Conservation (phyloP, 2,113 vertebrate species). For the Cinclus mexicanus region DNA sequence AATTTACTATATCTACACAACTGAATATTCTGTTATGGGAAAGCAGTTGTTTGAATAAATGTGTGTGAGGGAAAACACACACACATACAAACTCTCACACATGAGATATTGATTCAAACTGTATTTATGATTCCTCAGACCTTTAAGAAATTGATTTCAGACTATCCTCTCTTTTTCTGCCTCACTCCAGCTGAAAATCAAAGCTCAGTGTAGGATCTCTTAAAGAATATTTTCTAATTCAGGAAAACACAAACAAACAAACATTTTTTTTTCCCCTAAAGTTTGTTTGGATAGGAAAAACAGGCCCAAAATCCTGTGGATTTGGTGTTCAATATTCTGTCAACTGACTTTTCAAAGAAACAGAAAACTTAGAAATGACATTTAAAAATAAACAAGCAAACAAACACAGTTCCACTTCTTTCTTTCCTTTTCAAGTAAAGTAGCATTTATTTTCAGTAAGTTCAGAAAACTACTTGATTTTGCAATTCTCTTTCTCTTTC, state of each 20-base stretch:
- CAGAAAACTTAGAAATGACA: not conserved
- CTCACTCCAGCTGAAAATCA: constrained; percentile 71
- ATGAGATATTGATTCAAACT: constrained; percentile 68
- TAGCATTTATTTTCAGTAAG: not conserved
- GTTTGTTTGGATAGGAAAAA: not conserved
- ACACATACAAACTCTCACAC: constrained; percentile 22
- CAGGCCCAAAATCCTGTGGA: not conserved
- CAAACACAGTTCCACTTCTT: not conserved
- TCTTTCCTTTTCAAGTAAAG: not conserved
- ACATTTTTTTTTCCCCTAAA: not conserved
- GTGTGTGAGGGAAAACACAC: not conserved
- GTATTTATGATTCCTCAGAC: constrained; percentile 75
- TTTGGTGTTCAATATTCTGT: constrained; percentile 3
- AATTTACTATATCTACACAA: constrained; percentile 59
- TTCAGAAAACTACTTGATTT: not conserved
- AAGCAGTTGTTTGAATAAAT: constrained; percentile 65
- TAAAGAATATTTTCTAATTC: constrained; percentile 42
- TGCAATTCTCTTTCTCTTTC: not conserved
- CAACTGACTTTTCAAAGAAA: not conserved
- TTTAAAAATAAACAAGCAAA: constrained; percentile 32
- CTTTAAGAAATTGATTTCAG: constrained; percentile 67
- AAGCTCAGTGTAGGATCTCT: constrained; percentile 56
- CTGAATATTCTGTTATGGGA: constrained; percentile 49
- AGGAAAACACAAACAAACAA: not conserved
- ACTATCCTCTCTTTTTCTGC: constrained; percentile 45